Percentiles rank a stretch among this genome's conserved stretches.
Evolutionary conservation across 2,797 vertebrate species (phyloP).

Genomic region (Melopsittacus undulatus): DNA sequence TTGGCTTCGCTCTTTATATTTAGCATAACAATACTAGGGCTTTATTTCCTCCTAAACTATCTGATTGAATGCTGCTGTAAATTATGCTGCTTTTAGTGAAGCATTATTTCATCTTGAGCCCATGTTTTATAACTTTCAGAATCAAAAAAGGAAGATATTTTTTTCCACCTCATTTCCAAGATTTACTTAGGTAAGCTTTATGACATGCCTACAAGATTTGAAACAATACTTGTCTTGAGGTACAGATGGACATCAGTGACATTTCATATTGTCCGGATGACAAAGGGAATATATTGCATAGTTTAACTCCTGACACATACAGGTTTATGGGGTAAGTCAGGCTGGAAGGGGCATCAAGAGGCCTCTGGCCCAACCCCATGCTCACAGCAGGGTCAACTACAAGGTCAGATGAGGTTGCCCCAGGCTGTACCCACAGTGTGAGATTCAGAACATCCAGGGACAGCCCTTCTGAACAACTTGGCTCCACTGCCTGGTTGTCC

Average conservation of each 20-base stretch:
- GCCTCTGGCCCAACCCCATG: background rate
- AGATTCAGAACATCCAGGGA: background rate
- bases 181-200: background rate
- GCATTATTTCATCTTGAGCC: conserved; percentile 60
- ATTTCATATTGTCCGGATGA: background rate
- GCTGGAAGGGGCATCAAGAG: background rate
- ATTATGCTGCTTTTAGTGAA: conserved; percentile 64
- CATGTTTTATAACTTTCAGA: conserved; percentile 53
- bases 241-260: background rate
- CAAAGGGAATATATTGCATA: background rate
- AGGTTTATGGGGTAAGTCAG: background rate
- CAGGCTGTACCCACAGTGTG: accelerated
- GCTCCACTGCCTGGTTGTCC: background rate
- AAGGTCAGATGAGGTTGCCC: background rate
- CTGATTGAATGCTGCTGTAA: conserved; percentile 54
- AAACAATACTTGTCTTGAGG: background rate
- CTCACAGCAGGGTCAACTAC: background rate
- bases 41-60: conserved; percentile 55
- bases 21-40: conserved; percentile 45
- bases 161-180: conserved; percentile 24
- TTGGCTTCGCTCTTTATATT: conserved; percentile 49
- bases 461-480: background rate
- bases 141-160: background rate
- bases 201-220: background rate
- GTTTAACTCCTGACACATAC: background rate